Conservation (phyloP, 2,113 vertebrate genomes). For the Leptodactylus fuscus region DNA sequence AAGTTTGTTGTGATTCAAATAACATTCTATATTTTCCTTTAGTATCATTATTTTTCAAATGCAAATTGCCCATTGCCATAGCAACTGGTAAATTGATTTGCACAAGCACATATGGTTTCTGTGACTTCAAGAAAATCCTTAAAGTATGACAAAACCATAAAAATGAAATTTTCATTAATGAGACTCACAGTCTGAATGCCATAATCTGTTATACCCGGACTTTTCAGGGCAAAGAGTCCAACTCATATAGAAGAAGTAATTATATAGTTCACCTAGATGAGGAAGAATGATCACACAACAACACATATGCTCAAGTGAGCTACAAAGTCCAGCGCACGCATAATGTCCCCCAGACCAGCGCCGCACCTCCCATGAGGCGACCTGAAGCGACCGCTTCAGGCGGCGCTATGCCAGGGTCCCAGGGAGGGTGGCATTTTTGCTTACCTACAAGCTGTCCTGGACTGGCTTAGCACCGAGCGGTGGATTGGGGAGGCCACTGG, state of each 20-base stretch:
- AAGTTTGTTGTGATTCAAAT: slow-evolving; percentile 6
- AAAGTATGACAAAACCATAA: background rate
- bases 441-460: too few species aligned
- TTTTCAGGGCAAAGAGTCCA: background rate
- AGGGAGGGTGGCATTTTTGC: too few species aligned
- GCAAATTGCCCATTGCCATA: slow-evolving; percentile 1
- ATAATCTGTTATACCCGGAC: background rate
- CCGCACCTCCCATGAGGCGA: too few species aligned
- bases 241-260: background rate
- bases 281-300: too few species aligned
- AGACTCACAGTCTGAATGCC: background rate
- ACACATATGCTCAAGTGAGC: too few species aligned
- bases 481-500: too few species aligned
- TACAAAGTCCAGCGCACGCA: too few species aligned
- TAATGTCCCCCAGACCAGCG: too few species aligned
- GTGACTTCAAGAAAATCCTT: background rate
- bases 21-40: slow-evolving; percentile 6
- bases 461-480: too few species aligned
- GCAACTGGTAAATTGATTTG: background rate
- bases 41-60: background rate
- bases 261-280: too few species aligned
- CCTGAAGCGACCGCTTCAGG: too few species aligned
- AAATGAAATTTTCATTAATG: background rate
- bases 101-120: background rate
- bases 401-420: too few species aligned